Conservation (phyloP, 2,888 invertebrate genomes). For the Argyresthia albistria region DNA sequence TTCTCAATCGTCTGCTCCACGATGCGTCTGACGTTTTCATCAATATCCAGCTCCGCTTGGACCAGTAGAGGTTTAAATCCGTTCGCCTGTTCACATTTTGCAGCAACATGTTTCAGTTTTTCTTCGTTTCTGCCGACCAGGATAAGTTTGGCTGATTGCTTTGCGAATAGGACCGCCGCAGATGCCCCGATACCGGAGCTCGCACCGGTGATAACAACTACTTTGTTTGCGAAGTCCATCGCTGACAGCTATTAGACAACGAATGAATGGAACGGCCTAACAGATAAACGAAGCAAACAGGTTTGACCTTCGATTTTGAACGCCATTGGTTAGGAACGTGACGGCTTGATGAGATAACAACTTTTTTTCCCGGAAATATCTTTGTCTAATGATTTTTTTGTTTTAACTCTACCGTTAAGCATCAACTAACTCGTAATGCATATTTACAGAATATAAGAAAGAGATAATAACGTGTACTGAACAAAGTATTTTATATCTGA, state of each 20-base stretch:
- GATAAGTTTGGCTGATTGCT: slow-evolving; percentile 75
- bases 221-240: slow-evolving; percentile 75
- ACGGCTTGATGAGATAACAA: too few relatives aligned
- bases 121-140: slow-evolving; percentile 79
- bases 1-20: slow-evolving; percentile 76
- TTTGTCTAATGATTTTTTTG: too few relatives aligned
- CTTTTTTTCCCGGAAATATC: too few relatives aligned
- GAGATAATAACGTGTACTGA: too few relatives aligned
- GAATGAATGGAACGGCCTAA: background rate
- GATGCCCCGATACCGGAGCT: slow-evolving; percentile 83
- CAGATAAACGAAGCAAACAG: background rate
- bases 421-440: too few relatives aligned
- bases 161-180: slow-evolving; percentile 77
- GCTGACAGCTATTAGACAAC: slow-evolving; percentile 8
- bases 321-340: too few relatives aligned
- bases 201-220: slow-evolving; percentile 77
- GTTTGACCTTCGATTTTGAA: background rate
- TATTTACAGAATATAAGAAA: too few relatives aligned
- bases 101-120: slow-evolving; percentile 75
- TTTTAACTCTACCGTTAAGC: too few relatives aligned
- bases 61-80: slow-evolving; percentile 68
- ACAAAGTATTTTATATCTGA: too few relatives aligned
- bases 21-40: slow-evolving; percentile 76
- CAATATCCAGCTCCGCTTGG: slow-evolving; percentile 76
- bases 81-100: slow-evolving; percentile 61